A percentile compares a stretch with the other conserved stretches of the same genome.
Evolutionary conservation across 2,888 invertebrate genomes (phyloP).

Genomic region (Dioctria linearis): DNA sequence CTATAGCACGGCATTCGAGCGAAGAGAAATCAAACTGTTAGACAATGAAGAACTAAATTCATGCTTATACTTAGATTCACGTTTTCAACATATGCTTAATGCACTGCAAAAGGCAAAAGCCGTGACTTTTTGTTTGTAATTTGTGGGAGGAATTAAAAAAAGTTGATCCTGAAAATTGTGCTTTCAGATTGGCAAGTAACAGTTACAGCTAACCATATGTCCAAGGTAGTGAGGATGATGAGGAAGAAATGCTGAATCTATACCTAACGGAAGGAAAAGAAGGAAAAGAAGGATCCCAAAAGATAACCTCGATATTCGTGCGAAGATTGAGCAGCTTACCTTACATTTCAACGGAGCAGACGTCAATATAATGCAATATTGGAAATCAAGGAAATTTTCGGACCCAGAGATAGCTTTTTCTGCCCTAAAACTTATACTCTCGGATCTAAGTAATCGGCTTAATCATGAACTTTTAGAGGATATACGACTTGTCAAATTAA

Average conservation of each 20-base stretch:
- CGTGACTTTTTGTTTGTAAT: background rate
- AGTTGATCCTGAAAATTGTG: background rate
- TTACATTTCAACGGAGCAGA: background rate
- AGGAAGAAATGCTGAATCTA: background rate
- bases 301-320: background rate
- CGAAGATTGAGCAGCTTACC: background rate
- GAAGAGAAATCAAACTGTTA: background rate
- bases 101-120: background rate
- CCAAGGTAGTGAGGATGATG: background rate
- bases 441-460: too few species aligned
- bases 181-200: background rate
- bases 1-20: background rate
- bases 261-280: background rate
- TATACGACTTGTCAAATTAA: background rate
- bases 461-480: background rate
- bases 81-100: background rate
- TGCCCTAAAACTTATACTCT: too few species aligned
- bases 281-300: background rate
- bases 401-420: background rate
- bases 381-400: background rate
- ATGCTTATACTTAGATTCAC: background rate
- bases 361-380: background rate
- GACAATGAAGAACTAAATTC: background rate
- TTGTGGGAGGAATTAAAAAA: background rate
- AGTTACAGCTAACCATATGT: too few species aligned